Evolutionary conservation across 2,888 invertebrate species (phyloP).

Genomic region (Archips crataeganus): DNA sequence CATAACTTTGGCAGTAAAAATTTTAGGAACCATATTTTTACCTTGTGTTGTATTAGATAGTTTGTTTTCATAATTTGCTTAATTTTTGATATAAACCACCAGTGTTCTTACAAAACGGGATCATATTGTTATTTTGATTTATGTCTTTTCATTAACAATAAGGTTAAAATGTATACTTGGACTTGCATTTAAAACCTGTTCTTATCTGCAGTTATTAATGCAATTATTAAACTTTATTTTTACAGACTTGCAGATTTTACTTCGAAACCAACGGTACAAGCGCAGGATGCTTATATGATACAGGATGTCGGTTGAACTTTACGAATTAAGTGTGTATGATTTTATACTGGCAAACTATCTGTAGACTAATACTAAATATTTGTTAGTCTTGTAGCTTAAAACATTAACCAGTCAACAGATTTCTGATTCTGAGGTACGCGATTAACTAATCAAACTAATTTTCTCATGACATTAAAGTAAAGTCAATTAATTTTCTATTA

Average conservation of each 20-base stretch:
- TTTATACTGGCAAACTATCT: too few relatives aligned
- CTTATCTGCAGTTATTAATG: background rate
- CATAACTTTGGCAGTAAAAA: background rate
- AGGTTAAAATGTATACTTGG: background rate
- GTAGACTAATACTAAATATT: too few relatives aligned
- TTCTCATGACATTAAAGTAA: too few relatives aligned
- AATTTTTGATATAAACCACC: background rate
- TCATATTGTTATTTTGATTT: background rate
- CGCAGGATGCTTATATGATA: background rate
- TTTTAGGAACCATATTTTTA: background rate
- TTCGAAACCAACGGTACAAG: constrained; percentile 1
- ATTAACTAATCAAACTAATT: too few relatives aligned
- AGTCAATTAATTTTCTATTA: too few relatives aligned
- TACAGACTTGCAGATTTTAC: background rate
- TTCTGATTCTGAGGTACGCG: too few relatives aligned
- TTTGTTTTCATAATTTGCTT: background rate
- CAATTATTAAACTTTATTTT: background rate
- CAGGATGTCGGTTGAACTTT: background rate
- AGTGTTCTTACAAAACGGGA: background rate
- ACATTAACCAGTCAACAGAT: too few relatives aligned
- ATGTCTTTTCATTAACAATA: background rate
- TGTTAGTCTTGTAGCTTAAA: too few relatives aligned
- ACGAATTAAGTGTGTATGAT: too few relatives aligned
- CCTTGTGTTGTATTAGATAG: background rate
- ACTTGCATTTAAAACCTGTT: background rate